These are phyloP conservation scores for Phrynocephalus forsythii DNA, from an alignment of 2,797 vertebrate species.

Conservation along the genomic window DNA sequence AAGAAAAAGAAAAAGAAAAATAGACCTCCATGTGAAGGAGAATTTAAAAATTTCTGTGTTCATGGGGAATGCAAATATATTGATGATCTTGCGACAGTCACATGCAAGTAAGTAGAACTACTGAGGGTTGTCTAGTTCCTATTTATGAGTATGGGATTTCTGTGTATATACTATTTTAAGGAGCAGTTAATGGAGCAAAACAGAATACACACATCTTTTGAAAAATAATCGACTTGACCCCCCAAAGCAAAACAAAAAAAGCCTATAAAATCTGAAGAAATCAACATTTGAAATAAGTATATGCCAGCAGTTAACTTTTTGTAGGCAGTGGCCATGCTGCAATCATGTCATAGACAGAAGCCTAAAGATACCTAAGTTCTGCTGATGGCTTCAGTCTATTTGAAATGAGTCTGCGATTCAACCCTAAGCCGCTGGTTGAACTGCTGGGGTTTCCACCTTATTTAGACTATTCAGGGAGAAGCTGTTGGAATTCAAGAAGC, in stretches of 20 bases:
- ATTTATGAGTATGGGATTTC: background rate
- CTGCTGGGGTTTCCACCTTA: background rate
- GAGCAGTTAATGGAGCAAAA: background rate
- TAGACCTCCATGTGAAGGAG: slow-evolving; percentile 76
- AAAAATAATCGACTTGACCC: background rate
- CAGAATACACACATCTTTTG: background rate
- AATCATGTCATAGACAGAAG: background rate
- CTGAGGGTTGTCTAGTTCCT: background rate
- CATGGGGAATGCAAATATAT: slow-evolving; percentile 81
- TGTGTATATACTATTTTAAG: background rate
- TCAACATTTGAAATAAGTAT: background rate
- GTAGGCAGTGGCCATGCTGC: background rate
- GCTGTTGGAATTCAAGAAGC: background rate
- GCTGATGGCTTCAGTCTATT: background rate
- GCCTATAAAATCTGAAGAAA: background rate
- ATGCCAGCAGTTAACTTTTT: background rate
- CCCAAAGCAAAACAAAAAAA: background rate
- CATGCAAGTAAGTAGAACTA: slow-evolving; percentile 79
- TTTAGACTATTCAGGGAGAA: too few species aligned
- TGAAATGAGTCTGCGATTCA: background rate
- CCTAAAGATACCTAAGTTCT: background rate
- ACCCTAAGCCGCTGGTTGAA: background rate
- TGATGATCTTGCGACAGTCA: slow-evolving; percentile 67
- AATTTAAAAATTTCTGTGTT: slow-evolving; percentile 82
- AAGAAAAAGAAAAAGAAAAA: slow-evolving; percentile 78